A percentile compares a stretch with the other conserved stretches of the same genome.
These are phyloP conservation scores for Ceuthmochares aereus DNA, from an alignment of 2,113 vertebrate species.

Conservation along the genomic window DNA sequence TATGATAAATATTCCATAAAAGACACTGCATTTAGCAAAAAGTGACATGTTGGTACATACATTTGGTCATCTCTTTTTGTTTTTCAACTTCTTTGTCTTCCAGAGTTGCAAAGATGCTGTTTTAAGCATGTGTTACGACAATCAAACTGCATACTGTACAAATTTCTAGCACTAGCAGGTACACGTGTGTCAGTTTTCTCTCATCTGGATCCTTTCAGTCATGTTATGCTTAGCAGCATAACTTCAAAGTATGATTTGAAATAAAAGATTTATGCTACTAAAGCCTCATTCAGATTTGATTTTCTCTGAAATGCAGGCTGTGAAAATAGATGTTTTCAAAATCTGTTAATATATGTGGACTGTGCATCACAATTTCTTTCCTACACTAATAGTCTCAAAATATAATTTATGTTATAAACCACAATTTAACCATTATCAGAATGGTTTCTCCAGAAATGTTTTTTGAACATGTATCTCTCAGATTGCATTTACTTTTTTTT, in stretches of 20 bases:
- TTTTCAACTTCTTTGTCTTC: neutral
- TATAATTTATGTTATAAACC: neutral
- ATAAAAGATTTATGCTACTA: neutral
- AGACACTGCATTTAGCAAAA: neutral
- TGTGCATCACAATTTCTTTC: neutral
- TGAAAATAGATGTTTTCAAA: neutral
- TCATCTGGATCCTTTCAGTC: neutral
- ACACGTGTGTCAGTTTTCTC: neutral
- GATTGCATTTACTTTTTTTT: neutral
- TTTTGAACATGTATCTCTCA: neutral
- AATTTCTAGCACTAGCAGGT: neutral
- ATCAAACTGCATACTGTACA: neutral
- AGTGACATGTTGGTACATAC: neutral
- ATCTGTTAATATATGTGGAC: neutral
- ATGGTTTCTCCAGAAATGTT: neutral
- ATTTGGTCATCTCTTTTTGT: neutral
- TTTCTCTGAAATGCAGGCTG: neutral
- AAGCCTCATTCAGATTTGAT: neutral
- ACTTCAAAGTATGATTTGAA: neutral
- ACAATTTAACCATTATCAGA: neutral
- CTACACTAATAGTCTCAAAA: neutral
- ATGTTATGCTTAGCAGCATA: neutral
- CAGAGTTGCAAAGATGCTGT: neutral
- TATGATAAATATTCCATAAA: neutral
- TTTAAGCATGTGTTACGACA: neutral